Evolutionary conservation across 2,888 invertebrate species (phyloP).

Genomic region (Tiliacea citrago): DNA sequence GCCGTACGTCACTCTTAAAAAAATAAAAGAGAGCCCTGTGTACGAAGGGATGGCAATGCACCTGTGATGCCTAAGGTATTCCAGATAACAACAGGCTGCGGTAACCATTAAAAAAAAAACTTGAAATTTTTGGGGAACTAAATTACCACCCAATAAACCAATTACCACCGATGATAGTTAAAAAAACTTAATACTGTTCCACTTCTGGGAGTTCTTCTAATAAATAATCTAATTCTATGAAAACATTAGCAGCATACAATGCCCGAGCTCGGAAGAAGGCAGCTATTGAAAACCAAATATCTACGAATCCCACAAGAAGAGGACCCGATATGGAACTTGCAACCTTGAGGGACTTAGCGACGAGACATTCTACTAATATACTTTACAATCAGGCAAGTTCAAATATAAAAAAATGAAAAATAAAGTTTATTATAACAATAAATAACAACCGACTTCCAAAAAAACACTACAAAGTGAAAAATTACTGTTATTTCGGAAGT

Average conservation of each 20-base stretch:
- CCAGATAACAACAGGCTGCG: neutral
- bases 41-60: neutral
- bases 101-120: neutral
- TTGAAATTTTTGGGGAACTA: neutral
- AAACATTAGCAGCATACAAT: constrained; percentile 89
- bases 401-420: neutral
- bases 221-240: constrained; percentile 8
- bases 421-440: too few species aligned
- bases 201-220: neutral
- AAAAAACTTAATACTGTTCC: neutral
- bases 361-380: constrained; percentile 96
- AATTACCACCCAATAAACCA: too few species aligned
- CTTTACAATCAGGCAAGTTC: constrained; percentile 92
- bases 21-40: neutral
- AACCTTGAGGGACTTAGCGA: constrained; percentile 95
- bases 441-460: too few species aligned
- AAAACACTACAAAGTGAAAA: too few species aligned
- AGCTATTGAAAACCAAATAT: constrained; percentile 89
- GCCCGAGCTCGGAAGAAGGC: constrained; percentile 93
- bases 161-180: neutral
- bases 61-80: too few species aligned
- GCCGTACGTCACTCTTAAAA: too few species aligned
- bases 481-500: too few species aligned
- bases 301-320: constrained; percentile 82
- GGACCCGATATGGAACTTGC: constrained; percentile 96